A percentile compares a stretch with the other conserved stretches of the same genome.
These are phyloP conservation scores for Ochropleura plecta DNA, from an alignment of 2,888 invertebrate genomes.

Conservation along the genomic window DNA sequence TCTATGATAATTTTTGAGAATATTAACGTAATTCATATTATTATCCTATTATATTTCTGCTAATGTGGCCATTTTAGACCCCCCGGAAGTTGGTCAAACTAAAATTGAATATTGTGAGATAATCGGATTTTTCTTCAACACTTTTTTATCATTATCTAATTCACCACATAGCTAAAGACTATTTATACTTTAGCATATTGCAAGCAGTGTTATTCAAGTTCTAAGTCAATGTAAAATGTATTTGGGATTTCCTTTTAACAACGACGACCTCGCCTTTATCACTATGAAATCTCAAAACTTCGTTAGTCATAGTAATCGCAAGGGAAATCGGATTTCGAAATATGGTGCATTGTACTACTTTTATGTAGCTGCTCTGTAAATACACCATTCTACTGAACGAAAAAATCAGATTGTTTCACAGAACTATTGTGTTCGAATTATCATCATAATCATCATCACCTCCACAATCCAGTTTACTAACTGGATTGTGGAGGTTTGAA, in stretches of 20 bases:
- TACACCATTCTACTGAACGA: not conserved
- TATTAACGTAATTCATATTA: too few relatives aligned
- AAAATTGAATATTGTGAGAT: not conserved
- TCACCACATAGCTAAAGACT: not conserved
- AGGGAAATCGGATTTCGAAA: slow-evolving; percentile 41
- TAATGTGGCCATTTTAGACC: too few relatives aligned
- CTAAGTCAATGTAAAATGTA: slow-evolving; percentile 8
- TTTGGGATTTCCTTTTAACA: slow-evolving; percentile 12
- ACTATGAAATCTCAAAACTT: slow-evolving; percentile 42
- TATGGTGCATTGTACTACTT: not conserved
- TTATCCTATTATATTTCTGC: too few relatives aligned
- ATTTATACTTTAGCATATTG: not conserved
- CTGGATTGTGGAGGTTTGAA: too few relatives aligned
- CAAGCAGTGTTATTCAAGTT: not conserved
- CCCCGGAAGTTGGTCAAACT: too few relatives aligned
- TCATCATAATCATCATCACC: too few relatives aligned
- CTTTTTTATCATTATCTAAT: not conserved
- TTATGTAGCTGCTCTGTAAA: not conserved
- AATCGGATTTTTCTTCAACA: not conserved
- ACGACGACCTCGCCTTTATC: slow-evolving; percentile 1
- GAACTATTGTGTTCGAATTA: too few relatives aligned
- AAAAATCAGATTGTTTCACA: not conserved
- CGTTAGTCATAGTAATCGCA: slow-evolving; percentile 46
- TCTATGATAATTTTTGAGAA: too few relatives aligned
- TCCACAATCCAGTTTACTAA: too few relatives aligned